Evolutionary conservation across 2,797 vertebrate genomes (phyloP), one percentile per base, ranked within the genome.

Genomic region (Nasua narica): DNA sequence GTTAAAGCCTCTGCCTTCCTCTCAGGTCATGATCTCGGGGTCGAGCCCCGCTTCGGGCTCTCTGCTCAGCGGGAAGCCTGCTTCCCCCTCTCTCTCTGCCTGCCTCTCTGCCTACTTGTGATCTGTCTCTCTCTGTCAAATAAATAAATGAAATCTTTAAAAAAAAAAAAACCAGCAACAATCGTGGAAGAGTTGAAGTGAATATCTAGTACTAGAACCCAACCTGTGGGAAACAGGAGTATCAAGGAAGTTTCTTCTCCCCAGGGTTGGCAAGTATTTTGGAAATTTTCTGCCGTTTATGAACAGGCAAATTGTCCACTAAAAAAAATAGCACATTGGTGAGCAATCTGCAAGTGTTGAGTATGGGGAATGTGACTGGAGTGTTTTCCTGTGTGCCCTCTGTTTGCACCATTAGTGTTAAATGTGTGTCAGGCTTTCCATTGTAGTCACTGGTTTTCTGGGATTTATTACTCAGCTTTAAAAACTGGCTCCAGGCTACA

Each of bases 391-490:
- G 35, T 82, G 92, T 74, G 95, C 76, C 74, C 91, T 91, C 94
- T 78, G 90, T 97, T 97, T 97, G 96, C 83, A 91, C 97, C 90
- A 21, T 92, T 54, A 54, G 77, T 95, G 97, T 86, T 98, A 94
- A 97, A 82, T 96, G 98, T 98, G 98, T 97, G 98, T 98, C 98
- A 98, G 97, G 87, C 52, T 97, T 98, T 96, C 98, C 98, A 56
- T 85, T 97, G 97, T 95, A 97, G 95, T 97, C 97, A 93, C 96
- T 97, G 95, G 90, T 91, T 98, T 98, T 90, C 98, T 97, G 96
- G 98, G 98, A 98, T 98, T 98, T 98, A 98, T 98, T 97, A 96
- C 97, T 98, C 98, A 97, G 95, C 98, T 98, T 95, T 98, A 96
- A 98, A 98, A 97, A 98, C 97, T 98, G 95, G 97, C 98, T 98